phyloP scores from a whole-genome alignment of 1,140 invertebrate genomes.

The Pteromalus puparum region DNA sequence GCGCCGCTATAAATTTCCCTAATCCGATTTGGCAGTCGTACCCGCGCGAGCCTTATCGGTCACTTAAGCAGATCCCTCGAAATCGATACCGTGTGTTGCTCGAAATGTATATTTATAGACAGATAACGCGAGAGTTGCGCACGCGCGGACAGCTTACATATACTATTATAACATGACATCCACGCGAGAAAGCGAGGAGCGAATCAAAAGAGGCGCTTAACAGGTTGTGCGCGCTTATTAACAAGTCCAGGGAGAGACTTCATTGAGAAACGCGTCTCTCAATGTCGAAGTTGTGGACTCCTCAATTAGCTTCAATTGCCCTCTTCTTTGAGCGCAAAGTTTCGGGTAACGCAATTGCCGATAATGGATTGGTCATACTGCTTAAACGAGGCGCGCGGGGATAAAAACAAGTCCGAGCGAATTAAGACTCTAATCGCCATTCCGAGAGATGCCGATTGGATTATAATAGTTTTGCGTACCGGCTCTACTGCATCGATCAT shows the following conservation, averaged over 20 bases:
- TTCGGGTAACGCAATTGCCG: neutral
- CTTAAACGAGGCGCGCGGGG: neutral
- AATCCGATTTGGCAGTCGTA: constrained; percentile 26
- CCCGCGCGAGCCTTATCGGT: constrained; percentile 20
- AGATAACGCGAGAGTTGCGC: neutral
- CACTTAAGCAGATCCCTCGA: neutral
- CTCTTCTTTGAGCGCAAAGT: neutral
- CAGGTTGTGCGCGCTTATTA: neutral
- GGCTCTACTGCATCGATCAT: neutral
- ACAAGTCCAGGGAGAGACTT: neutral
- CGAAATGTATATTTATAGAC: neutral
- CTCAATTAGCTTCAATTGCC: neutral
- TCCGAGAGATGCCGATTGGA: too few relatives aligned
- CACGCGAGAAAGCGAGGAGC: neutral
- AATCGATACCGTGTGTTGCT: constrained; percentile 23
- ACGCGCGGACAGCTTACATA: neutral
- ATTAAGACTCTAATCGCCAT: neutral
- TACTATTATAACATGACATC: too few relatives aligned
- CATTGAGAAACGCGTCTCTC: neutral
- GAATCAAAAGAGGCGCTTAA: neutral
- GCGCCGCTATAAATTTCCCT: constrained; percentile 18
- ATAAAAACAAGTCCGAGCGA: neutral
- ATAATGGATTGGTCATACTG: constrained; percentile 1
- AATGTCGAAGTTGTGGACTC: neutral
- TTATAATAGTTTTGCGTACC: too few relatives aligned